Percentiles rank a stretch among this genome's conserved stretches.
Evolutionary conservation across 2,113 vertebrate genomes (phyloP).

Genomic region (Brachyhypopomus gauderio): DNA sequence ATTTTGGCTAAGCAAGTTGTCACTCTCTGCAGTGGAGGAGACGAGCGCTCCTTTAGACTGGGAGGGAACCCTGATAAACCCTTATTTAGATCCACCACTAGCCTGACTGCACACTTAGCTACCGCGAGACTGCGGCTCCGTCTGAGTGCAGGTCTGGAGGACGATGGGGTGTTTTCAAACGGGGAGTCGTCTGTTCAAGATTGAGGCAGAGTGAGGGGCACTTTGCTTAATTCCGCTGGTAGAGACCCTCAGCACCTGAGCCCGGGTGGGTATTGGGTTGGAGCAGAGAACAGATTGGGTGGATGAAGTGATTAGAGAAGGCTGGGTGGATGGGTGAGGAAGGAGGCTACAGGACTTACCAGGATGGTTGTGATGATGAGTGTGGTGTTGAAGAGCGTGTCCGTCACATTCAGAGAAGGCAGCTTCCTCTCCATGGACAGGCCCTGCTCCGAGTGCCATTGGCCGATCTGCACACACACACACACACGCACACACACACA

Average conservation of each 20-base stretch:
- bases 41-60: slow-evolving; percentile 46
- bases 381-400: slow-evolving; percentile 95
- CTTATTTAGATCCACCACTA: slow-evolving; percentile 43
- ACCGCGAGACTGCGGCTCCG: background rate
- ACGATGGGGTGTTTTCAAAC: background rate
- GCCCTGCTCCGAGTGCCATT: slow-evolving; percentile 94
- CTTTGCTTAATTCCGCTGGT: background rate
- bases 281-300: no score
- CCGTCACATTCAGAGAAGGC: slow-evolving; percentile 88
- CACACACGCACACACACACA: slow-evolving; percentile 13
- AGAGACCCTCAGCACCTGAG: background rate
- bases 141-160: background rate
- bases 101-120: background rate
- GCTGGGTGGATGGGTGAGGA: background rate
- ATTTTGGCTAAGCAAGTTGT: slow-evolving; percentile 20
- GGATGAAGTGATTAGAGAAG: background rate
- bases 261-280: no score
- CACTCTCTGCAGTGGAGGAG: slow-evolving; percentile 22
- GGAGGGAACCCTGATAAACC: slow-evolving; percentile 21
- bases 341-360: slow-evolving; percentile 76
- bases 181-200: background rate
- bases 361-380: slow-evolving; percentile 96
- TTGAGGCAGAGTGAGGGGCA: background rate
- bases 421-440: slow-evolving; percentile 93
- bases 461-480: slow-evolving; percentile 82